Base-by-base conservation (phyloP, 2,797 vertebrate genomes). In the Danio albolineatus region DNA sequence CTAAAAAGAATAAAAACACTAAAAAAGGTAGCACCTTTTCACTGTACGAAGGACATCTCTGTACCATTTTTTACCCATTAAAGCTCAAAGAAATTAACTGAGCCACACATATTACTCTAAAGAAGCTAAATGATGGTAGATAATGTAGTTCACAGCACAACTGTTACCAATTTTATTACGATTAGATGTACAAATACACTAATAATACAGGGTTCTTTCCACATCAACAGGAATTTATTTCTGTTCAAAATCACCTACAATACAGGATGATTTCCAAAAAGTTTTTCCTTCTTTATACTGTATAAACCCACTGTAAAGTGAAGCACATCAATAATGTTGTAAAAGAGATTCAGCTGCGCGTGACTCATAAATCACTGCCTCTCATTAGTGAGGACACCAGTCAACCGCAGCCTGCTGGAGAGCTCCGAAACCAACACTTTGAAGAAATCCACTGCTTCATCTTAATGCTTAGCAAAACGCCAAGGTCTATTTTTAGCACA, bases 401-500 rank as follows among this genome's bases (percentile, higher is more conserved):
- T 70, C 43, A 49, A 56, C 67, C 4, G 39, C 48, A 62, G 56
- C 16, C 28, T 62, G 19, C 14, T 41, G 46, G 21, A 73, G 48
- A 12, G n/a, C 76, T 73, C 39, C 2, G 38, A 65, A 39, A 66
- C 43, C 60, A 77, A 64, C 44, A 66, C 61, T 79, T 81, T 77
- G 54, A 85, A 83, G 59, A 79, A 75, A 81, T 75, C 14, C 76
- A 86, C 75, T 57, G 75, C 57, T 79, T 62, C 74, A 65, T 75
- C 82, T 72, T 73, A 78, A 70, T 19, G 38, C 66, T 83, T 71
- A 51, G 79, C 65, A 66, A 83, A 81, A 73, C 75, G 81, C 81
- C 74, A 6, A 49, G n/a, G n/a, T 80, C 83, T 85, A 88, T 88
- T 86, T 83, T 83, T 88, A 84, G 81, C 67, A 36, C 7, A 73